Evolutionary conservation across 2,888 invertebrate species (phyloP).

Genomic region (Eilema griseolum): DNA sequence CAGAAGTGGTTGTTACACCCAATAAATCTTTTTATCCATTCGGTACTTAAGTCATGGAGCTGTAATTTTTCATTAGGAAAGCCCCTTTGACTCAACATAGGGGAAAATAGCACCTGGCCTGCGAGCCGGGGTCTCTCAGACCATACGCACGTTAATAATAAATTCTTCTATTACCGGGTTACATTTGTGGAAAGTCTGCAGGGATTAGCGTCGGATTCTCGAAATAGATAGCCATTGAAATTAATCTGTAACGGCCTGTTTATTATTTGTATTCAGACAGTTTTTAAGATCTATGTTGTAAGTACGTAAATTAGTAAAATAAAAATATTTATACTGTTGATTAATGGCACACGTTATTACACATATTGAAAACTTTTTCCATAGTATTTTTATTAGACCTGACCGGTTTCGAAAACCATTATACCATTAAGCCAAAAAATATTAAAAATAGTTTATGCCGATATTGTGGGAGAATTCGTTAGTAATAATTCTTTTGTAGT

Average conservation of each 20-base stretch:
- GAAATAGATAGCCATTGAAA: conserved; percentile 10
- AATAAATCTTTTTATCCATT: conserved; percentile 48
- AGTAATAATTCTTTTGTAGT: too few species aligned
- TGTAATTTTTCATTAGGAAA: conserved; percentile 69
- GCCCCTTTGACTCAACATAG: conserved; percentile 46
- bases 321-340: too few species aligned
- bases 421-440: too few species aligned
- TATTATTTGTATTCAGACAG: conserved; percentile 1
- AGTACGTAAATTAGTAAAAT: too few species aligned
- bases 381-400: too few species aligned
- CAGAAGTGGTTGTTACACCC: conserved; percentile 40
- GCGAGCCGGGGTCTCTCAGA: conserved; percentile 20
- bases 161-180: conserved; percentile 43
- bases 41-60: conserved; percentile 56
- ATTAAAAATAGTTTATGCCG: not conserved
- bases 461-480: too few species aligned
- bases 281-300: too few species aligned
- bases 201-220: conserved; percentile 20
- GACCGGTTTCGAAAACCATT: too few species aligned
- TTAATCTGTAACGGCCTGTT: conserved; percentile 14
- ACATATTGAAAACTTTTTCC: too few species aligned
- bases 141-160: conserved; percentile 42
- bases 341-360: too few species aligned
- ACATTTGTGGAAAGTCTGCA: conserved; percentile 26
- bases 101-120: conserved; percentile 53